phyloP scores from a whole-genome alignment of 2,888 invertebrate species.

The Acrobasis suavella region DNA sequence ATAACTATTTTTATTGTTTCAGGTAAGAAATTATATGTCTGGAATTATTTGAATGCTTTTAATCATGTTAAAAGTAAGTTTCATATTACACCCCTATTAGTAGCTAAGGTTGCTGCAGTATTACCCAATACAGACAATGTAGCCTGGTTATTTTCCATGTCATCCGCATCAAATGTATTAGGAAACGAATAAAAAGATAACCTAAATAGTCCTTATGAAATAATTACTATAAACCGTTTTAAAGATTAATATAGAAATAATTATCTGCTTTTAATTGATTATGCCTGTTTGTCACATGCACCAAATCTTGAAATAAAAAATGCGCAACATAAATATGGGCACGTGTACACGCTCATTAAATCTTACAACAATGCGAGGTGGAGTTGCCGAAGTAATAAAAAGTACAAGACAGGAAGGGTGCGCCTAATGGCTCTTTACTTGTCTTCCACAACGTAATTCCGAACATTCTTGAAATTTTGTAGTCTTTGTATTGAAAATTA shows the following conservation, averaged over 20 bases:
- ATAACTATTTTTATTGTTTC: slow-evolving; percentile 38
- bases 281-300: background rate
- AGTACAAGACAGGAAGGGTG: slow-evolving; percentile 77
- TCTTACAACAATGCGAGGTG: slow-evolving; percentile 74
- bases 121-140: too few species aligned
- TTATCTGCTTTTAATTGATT: background rate
- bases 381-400: slow-evolving; percentile 71
- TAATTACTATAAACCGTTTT: too few species aligned
- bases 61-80: background rate
- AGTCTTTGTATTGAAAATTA: slow-evolving; percentile 5
- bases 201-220: too few species aligned
- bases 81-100: background rate
- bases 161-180: too few species aligned
- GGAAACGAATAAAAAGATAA: too few species aligned
- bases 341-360: slow-evolving; percentile 63
- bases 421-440: slow-evolving; percentile 64
- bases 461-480: slow-evolving; percentile 10
- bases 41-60: background rate
- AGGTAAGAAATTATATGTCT: slow-evolving; percentile 42
- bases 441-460: slow-evolving; percentile 27
- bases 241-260: background rate
- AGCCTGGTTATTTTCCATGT: too few species aligned
- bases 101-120: too few species aligned
- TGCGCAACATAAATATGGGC: slow-evolving; percentile 48
- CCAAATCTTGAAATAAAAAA: slow-evolving; percentile 17